These are phyloP conservation scores for Petrocephalus microphthalmus DNA, from an alignment of 2,113 vertebrate genomes.

Conservation along the genomic window DNA sequence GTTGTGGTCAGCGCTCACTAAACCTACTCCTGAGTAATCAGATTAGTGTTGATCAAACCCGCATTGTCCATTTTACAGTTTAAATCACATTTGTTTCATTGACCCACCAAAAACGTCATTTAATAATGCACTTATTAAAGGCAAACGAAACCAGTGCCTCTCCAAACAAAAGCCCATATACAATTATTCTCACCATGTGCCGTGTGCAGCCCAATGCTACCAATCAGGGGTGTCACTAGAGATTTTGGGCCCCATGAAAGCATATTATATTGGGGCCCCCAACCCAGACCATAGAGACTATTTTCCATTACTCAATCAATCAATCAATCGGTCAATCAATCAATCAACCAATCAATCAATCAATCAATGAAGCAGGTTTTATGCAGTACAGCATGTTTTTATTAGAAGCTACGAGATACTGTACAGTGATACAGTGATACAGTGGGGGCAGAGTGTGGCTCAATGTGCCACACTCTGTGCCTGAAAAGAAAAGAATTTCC, in stretches of 20 bases:
- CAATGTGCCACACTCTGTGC: no score
- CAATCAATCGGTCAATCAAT: no score
- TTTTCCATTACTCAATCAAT: background rate
- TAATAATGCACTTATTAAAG: background rate
- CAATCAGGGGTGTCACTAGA: background rate
- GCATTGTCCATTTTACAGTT: background rate
- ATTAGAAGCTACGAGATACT: no score
- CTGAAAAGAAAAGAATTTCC: no score
- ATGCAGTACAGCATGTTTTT: no score
- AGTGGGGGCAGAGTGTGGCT: no score
- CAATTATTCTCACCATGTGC: background rate
- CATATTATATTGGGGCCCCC: background rate
- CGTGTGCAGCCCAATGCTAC: background rate
- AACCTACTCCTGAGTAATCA: background rate
- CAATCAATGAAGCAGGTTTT: background rate
- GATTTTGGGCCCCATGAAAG: no score
- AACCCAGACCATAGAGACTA: background rate
- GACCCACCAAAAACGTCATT: background rate
- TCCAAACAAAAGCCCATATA: background rate
- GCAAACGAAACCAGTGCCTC: background rate
- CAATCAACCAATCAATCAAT: background rate
- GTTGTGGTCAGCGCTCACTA: background rate
- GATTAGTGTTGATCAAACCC: background rate
- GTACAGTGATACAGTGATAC: no score
- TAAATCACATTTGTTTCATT: background rate